Percentiles rank a stretch among this genome's conserved stretches.
phyloP scores from a whole-genome alignment of 1,140 invertebrate species.

The Parapsyche elsis region DNA sequence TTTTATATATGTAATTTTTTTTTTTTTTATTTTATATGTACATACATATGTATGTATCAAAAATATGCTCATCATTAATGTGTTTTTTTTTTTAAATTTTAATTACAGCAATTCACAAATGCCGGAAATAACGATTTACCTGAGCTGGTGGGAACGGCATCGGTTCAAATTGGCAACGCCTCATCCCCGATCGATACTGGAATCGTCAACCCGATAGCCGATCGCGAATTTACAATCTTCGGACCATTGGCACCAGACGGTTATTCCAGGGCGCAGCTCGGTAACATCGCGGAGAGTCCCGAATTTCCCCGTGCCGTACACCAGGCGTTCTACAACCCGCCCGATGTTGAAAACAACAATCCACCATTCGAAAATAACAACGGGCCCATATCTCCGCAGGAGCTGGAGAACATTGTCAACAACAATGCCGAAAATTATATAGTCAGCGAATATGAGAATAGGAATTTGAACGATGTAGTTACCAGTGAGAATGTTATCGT shows the following conservation, averaged over 20 bases:
- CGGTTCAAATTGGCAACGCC: neutral
- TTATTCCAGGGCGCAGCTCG: neutral
- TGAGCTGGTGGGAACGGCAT: conserved; percentile 33
- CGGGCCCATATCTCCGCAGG: conserved; percentile 66
- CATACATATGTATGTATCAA: neutral
- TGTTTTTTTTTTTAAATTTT: conserved; percentile 8
- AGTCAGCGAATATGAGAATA: conserved; percentile 54
- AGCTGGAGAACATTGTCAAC: conserved; percentile 69
- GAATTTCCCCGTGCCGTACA: conserved; percentile 12
- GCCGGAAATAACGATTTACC: conserved; percentile 17
- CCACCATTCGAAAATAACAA: conserved; percentile 66
- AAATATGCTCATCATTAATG: neutral
- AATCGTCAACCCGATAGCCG: conserved; percentile 51
- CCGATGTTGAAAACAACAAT: conserved; percentile 58
- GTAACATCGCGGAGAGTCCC: neutral
- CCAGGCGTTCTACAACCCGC: neutral
- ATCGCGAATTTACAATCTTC: conserved; percentile 50
- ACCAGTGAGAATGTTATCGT: conserved; percentile 24
- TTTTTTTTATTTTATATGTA: neutral
- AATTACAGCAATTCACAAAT: conserved; percentile 40
- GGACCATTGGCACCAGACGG: conserved; percentile 35
- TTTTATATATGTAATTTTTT: neutral
- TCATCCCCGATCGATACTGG: conserved; percentile 40
- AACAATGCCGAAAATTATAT: conserved; percentile 68
- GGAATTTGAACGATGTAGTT: conserved; percentile 45